Conservation (phyloP, 2,888 invertebrate genomes). For the Melinaea menophilus region DNA sequence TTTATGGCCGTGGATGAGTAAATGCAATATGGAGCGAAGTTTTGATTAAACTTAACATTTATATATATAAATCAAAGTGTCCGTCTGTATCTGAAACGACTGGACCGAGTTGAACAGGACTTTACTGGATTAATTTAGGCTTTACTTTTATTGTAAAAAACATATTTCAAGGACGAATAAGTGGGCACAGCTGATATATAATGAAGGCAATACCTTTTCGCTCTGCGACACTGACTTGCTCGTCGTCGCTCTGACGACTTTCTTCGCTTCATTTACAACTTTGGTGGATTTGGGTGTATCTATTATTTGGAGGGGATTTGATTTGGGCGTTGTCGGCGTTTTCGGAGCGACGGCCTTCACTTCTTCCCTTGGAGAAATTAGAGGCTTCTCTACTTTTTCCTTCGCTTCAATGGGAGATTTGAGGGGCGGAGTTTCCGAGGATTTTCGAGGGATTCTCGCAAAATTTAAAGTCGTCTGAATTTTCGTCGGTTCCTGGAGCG, state of each 20-base stretch:
- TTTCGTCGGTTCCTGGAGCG: conserved; percentile 47
- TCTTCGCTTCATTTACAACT: conserved; percentile 48
- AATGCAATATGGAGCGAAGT: conserved; percentile 21
- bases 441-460: conserved; percentile 59
- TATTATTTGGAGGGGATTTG: conserved; percentile 34
- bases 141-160: conserved; percentile 12
- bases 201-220: conserved; percentile 53
- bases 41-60: conserved; percentile 25
- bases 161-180: too few species aligned
- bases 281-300: conserved; percentile 58
- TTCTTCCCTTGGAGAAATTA: conserved; percentile 45
- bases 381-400: conserved; percentile 45
- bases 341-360: conserved; percentile 43
- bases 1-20: conserved; percentile 18
- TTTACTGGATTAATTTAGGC: not conserved
- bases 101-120: too few species aligned
- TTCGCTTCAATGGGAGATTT: conserved; percentile 43
- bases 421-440: conserved; percentile 37
- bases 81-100: too few species aligned
- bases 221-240: conserved; percentile 48
- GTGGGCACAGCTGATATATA: too few species aligned
- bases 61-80: too few species aligned
- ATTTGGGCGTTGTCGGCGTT: conserved; percentile 34
- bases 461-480: conserved; percentile 74
- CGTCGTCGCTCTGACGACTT: conserved; percentile 44